Base-by-base conservation (phyloP, 2,113 vertebrate genomes). In the Microcebus ravelobensis region DNA sequence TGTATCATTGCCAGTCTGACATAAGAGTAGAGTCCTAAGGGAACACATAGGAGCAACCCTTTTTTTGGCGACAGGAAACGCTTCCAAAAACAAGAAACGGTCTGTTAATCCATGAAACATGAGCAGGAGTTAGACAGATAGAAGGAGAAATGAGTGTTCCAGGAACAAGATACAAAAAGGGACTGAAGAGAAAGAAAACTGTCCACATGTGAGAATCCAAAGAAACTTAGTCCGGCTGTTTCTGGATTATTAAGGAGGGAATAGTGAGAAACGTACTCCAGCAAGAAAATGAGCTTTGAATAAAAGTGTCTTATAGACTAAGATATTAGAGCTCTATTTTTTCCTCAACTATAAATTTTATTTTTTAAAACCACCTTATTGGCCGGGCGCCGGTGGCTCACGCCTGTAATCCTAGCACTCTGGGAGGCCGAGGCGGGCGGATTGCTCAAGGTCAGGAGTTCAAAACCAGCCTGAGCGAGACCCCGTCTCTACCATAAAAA, bases 41-140 rank as follows among this genome's bases (percentile, higher is more conserved):
- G 5, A 48, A 50, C 9, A 2, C 18, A 29, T 1, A 12, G 20
- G 15, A 67, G 17, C 20, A 13, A 5, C 27, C 39, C 12, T 1
- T 55, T 48, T 9, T 23, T 15, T 31, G 36, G 65, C 45, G 36
- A 65, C 20, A 42, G 27, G 65, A 65, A 81, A 91, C 39, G 4
- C 55, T 84, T 39, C n/a, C 36, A 21, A 83, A 68, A 85, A 74
- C 59, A 48, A 65, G n/a, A 67, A 84, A 14, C 59, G 6, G 55
- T 21, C 55, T 80, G 83, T 15, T 23, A 68, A 17, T 15, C 63
- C 2, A 74, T 63, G 31, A 85, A 70, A 70, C 10, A 2, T 3
- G 29, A 50, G 7, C 14, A 27, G 4, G n/a, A 65, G 63, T 48
- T 34, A 57, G 23, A 31, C 29, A 29, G n/a, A 10, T 3, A 34